phyloP scores from a whole-genome alignment of 2,797 vertebrate species.

The Aselliscus stoliczkanus region DNA sequence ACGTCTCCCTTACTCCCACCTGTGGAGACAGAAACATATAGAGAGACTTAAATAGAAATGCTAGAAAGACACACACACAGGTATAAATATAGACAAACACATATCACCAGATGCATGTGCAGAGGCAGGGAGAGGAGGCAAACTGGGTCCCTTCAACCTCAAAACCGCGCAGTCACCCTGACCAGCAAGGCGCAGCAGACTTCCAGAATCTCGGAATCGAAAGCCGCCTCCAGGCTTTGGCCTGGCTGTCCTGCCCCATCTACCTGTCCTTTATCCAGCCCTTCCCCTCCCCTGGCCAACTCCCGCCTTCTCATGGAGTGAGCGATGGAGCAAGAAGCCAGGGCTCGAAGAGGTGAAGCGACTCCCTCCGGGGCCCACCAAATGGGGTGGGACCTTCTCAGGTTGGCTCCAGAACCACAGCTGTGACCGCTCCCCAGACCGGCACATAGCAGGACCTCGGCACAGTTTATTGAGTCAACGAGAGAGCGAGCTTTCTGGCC shows the following conservation, averaged over 20 bases:
- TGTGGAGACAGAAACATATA: not conserved
- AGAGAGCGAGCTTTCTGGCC: not conserved
- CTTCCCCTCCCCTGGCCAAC: fast-evolving
- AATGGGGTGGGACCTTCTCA: not conserved
- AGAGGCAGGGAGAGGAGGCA: not conserved
- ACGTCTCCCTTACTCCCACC: no score
- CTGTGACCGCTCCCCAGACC: fast-evolving
- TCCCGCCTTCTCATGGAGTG: not conserved
- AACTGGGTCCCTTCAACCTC: not conserved
- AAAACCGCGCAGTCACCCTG: not conserved
- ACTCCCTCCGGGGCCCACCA: not conserved
- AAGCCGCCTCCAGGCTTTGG: not conserved
- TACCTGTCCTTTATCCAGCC: not conserved
- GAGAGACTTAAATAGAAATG: not conserved
- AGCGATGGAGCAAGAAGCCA: not conserved
- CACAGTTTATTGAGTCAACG: not conserved
- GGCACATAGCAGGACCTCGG: not conserved
- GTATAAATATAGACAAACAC: not conserved
- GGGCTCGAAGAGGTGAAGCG: not conserved
- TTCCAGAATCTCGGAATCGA: not conserved
- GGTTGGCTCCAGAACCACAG: not conserved
- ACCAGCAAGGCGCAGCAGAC: not conserved
- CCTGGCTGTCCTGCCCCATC: not conserved
- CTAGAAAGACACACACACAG: not conserved
- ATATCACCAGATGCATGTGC: not conserved